phyloP scores from a whole-genome alignment of 2,113 vertebrate species.

The Suricata suricatta region DNA sequence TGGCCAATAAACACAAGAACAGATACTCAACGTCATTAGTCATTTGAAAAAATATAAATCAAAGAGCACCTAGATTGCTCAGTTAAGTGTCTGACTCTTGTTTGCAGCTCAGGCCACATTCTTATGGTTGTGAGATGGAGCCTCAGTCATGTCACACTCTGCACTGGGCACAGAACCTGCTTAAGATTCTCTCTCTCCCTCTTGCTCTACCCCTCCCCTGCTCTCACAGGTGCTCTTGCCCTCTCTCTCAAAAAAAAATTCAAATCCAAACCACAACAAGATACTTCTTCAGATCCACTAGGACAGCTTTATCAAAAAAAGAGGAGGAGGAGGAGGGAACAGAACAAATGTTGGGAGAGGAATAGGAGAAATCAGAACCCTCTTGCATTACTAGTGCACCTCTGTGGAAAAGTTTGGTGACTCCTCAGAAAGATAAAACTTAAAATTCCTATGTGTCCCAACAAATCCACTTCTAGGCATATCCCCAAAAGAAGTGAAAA shows the following conservation, averaged over 20 bases:
- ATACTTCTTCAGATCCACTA: neutral
- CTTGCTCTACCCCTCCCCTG: too few species aligned
- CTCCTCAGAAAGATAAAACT: constrained; percentile 13
- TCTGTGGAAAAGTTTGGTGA: neutral
- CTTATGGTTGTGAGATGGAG: too few species aligned
- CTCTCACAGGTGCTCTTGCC: too few species aligned
- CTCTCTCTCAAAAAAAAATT: neutral
- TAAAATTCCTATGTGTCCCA: neutral
- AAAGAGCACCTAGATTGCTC: too few species aligned
- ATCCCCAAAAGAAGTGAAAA: neutral
- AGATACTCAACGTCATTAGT: neutral
- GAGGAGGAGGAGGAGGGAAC: neutral
- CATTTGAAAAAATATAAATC: neutral
- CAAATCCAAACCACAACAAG: neutral
- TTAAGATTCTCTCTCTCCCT: too few species aligned
- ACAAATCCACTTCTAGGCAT: neutral
- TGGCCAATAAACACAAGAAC: neutral
- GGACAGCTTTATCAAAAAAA: neutral
- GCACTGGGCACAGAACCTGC: too few species aligned
- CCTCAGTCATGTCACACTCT: too few species aligned
- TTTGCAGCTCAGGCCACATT: too few species aligned
- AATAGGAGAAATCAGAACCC: neutral
- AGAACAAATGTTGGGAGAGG: neutral
- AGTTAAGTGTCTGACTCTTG: too few species aligned
- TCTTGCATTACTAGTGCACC: neutral